Percentiles rank a stretch among this genome's conserved stretches.
These are phyloP conservation scores for Ochotona curzoniae DNA, from an alignment of 2,113 vertebrate species.

Conservation along the genomic window DNA sequence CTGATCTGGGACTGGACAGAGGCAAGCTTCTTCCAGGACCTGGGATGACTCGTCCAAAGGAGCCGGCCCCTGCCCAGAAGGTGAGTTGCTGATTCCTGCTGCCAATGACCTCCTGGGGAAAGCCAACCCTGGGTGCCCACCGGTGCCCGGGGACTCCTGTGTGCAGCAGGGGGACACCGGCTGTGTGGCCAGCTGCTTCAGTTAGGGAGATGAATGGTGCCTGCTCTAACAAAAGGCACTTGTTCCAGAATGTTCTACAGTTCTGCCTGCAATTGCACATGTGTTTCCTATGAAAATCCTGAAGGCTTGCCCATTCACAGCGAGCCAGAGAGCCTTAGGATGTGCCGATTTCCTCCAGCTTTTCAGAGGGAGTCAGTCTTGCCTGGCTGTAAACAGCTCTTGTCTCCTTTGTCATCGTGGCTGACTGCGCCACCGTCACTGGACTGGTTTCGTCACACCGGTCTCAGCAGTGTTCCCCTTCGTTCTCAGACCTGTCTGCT, in stretches of 20 bases:
- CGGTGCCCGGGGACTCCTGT: not conserved
- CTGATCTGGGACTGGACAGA: not conserved
- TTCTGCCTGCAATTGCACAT: not conserved
- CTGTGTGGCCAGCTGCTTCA: too few species aligned
- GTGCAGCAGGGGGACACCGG: too few species aligned
- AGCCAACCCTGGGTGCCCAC: not conserved
- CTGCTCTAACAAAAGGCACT: too few species aligned
- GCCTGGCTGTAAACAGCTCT: conserved; percentile 29
- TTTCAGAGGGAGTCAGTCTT: not conserved
- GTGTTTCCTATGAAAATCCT: not conserved
- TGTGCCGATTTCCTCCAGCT: not conserved
- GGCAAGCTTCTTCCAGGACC: not conserved
- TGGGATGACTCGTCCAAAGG: not conserved
- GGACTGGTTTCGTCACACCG: too few species aligned
- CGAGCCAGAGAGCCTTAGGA: not conserved
- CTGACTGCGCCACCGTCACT: too few species aligned
- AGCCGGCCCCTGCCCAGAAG: not conserved
- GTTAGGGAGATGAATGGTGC: too few species aligned
- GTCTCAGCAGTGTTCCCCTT: too few species aligned
- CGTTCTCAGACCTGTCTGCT: too few species aligned
- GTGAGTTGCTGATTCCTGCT: not conserved
- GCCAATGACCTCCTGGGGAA: not conserved
- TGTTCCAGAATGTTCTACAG: rapidly evolving
- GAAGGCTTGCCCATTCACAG: not conserved
- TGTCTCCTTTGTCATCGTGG: not conserved